phyloP scores from a whole-genome alignment of 2,888 invertebrate species.

The Platycnemis pennipes region DNA sequence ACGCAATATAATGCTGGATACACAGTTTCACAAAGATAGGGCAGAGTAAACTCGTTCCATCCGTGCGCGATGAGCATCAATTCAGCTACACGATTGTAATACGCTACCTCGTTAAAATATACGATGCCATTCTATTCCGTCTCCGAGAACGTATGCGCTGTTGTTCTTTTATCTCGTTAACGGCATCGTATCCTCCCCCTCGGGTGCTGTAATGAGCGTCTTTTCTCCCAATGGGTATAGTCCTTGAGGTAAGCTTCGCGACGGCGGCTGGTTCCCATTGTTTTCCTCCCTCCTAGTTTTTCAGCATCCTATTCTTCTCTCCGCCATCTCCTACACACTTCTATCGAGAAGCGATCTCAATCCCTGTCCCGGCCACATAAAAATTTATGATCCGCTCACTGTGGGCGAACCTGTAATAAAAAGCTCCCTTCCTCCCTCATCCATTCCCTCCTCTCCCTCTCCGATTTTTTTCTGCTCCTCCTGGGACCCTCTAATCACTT shows the following conservation, averaged over 20 bases:
- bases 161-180: slow-evolving; percentile 27
- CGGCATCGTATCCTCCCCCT: slow-evolving; percentile 9
- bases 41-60: neutral
- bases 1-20: neutral
- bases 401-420: slow-evolving; percentile 16
- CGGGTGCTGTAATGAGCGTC: neutral
- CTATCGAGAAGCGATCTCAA: slow-evolving; percentile 16
- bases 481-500: neutral
- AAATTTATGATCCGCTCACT: slow-evolving; percentile 36
- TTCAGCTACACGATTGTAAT: slow-evolving; percentile 5
- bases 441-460: neutral
- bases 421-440: neutral
- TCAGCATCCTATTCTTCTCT: neutral
- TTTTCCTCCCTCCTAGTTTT: neutral
- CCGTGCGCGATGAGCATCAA: neutral
- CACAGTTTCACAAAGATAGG: neutral
- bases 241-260: neutral
- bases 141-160: neutral
- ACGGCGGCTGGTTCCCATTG: neutral
- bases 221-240: neutral
- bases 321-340: neutral
- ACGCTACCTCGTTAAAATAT: slow-evolving; percentile 18
- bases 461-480: neutral
- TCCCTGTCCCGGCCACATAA: neutral
- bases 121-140: slow-evolving; percentile 22